These are phyloP conservation scores for Luperina testacea DNA, from an alignment of 2,888 invertebrate genomes.

Conservation along the genomic window DNA sequence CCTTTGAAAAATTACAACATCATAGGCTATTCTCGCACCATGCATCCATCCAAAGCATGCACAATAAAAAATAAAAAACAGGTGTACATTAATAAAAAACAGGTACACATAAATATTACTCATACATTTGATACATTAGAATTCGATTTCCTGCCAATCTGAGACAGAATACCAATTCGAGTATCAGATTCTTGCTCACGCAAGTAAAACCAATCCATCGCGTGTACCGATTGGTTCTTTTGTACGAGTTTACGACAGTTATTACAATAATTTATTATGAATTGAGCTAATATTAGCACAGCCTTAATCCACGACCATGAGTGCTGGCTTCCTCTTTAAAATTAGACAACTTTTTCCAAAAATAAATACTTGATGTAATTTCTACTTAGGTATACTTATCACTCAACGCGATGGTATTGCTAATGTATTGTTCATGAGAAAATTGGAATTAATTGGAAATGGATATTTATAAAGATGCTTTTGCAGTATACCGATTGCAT, in stretches of 20 bases:
- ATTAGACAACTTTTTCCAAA: constrained; percentile 34
- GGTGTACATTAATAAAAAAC: constrained; percentile 32
- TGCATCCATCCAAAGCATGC: constrained; percentile 48
- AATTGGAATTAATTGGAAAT: neutral
- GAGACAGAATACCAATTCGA: constrained; percentile 10
- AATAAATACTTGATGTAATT: constrained; percentile 18
- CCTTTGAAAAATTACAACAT: constrained; percentile 4
- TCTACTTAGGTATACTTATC: neutral
- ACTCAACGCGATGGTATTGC: neutral
- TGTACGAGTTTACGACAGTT: constrained; percentile 38
- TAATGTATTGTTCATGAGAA: constrained; percentile 4
- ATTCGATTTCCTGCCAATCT: constrained; percentile 39
- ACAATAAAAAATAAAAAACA: constrained; percentile 31
- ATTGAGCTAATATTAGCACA: constrained; percentile 40
- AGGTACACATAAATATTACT: constrained; percentile 39
- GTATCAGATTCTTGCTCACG: constrained; percentile 46
- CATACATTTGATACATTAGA: constrained; percentile 13
- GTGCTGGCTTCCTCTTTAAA: constrained; percentile 36
- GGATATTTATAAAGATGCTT: neutral
- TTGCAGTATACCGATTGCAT: neutral
- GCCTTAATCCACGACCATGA: constrained; percentile 49
- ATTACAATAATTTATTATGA: constrained; percentile 49
- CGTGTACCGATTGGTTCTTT: constrained; percentile 28
- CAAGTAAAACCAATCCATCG: constrained; percentile 39
- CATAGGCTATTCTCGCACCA: constrained; percentile 6